A percentile compares a stretch with the other conserved stretches of the same genome.
Conservation (phyloP, 2,797 vertebrate species). For the Pangasius macronema region DNA sequence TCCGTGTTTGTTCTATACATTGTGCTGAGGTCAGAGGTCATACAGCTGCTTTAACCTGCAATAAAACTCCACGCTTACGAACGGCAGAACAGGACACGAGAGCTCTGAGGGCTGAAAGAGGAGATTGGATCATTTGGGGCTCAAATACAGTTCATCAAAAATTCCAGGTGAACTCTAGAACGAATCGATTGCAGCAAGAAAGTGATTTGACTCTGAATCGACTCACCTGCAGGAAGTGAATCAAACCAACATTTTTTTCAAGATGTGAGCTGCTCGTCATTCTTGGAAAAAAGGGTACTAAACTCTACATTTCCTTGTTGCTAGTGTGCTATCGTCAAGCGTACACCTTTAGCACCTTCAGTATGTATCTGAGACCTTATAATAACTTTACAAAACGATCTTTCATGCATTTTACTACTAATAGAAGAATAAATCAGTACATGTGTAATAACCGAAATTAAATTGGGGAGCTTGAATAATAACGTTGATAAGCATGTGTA, state of each 20-base stretch:
- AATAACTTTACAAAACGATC: too few species aligned
- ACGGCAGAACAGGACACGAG: not conserved
- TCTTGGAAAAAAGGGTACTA: not conserved
- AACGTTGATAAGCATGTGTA: too few species aligned
- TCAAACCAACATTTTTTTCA: not conserved
- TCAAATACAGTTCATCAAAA: not conserved
- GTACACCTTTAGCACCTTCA: not conserved
- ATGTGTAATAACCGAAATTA: too few species aligned
- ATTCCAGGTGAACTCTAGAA: not conserved
- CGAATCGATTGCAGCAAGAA: not conserved
- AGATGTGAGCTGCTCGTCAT: not conserved
- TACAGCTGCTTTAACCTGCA: not conserved
- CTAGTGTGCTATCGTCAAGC: not conserved
- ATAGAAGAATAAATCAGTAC: too few species aligned
- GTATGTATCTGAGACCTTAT: too few species aligned
- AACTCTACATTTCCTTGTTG: not conserved
- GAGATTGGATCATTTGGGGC: not conserved
- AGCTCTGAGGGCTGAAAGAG: not conserved
- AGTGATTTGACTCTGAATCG: not conserved
- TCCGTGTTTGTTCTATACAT: not conserved
- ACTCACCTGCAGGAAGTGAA: not conserved
- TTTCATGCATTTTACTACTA: too few species aligned
- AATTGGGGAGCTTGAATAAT: too few species aligned
- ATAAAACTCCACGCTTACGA: not conserved
- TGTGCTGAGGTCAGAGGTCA: conserved; percentile 1